Evolutionary conservation across 92 coral and sea anemone species (phyloP), one percentile per base, ranked within the genome.

Genomic region (Meandrina meandrites): DNA sequence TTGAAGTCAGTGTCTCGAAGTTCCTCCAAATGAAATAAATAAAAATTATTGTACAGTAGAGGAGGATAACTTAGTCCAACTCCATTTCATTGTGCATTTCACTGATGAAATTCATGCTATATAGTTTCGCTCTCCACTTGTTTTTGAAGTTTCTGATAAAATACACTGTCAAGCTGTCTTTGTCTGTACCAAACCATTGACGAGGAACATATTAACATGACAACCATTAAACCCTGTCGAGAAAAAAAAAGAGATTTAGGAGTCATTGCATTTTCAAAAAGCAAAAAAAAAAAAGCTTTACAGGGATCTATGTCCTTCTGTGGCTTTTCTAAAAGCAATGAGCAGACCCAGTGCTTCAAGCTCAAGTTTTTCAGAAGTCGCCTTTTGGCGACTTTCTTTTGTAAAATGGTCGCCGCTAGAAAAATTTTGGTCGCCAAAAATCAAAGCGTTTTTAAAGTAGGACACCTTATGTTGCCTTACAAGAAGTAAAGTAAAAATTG

Each of bases 151-250:
- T 88, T 91, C 68, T 91, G 82, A 15, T 88, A 85, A 66, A 91
- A 84, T 50, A 88, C 82, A 7, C 70, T 87, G 47, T 91, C 94
- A 14, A 91, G 84, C 58, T 91, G 89, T 81, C 84, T 80, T 80
- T 89, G 84, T 84, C 94, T 79, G 47, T 88, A 86, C 94, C 94
- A 88, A 31, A 91, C 94, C 87, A 88, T 32, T 14, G 81, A 76
- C 3, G 88, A 85, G 8, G 88, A 85, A 42, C 42, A 68, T 12
- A 85, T 78, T 31, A 85, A 58, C 50, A 70, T 80, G 27, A 85
- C 8, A 62, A 85, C 53, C 88, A 85, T 32, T 18, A 78, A 1
- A 34, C 88, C 88, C 88, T 85, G 82, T 67, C 10, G 34, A 62
- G 58, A 62, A 37, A 76, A 31, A 30, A 17, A 34, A 83, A 50